Evolutionary conservation across 2,797 vertebrate genomes (phyloP), one percentile per base, ranked within the genome.

Genomic region (Labeo calbasu): DNA sequence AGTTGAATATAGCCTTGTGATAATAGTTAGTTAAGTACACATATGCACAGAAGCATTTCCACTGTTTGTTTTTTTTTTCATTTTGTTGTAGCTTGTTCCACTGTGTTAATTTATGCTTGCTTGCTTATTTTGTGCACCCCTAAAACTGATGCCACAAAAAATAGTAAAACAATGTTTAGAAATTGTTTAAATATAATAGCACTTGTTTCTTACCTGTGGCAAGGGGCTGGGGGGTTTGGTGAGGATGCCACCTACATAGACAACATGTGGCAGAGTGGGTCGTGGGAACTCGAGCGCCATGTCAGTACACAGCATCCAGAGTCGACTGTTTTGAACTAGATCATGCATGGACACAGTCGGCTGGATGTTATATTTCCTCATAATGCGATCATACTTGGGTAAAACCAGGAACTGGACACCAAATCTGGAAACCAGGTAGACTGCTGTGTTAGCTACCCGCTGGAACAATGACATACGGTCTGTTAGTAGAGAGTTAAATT

Each of bases 281-380:
- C 98, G 95, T 0, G 98, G 98, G 86, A 99, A 99, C 92, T 99
- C 98, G 90, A 99, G 94, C 0, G 98, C 98, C 92, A 99, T 86
- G 81, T 99, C 98, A 0, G 98, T 99, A 89, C 98, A 99, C 11
- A 99, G 94, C 98, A 99, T 99, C 98, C 98, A 99, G 75, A 99
- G 93, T 81, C 95, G 96, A 88, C 97, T 97, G 79, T 96, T 97
- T 69, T 98, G 97, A 70, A 99, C 97, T 92, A 99, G 91, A 83
- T 99, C 97, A 5, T 96, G 94, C 98, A 99, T 99, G 87, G 98
- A 96, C 72, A 94, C 94, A 61, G 94, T 92, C 0, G 97, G 96
- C 84, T 94, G 93, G 89, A 98, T 93, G 77, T 95, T 95, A 63
- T 99, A 89, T 84, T 97, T 97, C 93, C 94, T 95, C 96, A 99